phyloP scores from a whole-genome alignment of 2,888 invertebrate species.

The Siphlonurus alternatus region DNA sequence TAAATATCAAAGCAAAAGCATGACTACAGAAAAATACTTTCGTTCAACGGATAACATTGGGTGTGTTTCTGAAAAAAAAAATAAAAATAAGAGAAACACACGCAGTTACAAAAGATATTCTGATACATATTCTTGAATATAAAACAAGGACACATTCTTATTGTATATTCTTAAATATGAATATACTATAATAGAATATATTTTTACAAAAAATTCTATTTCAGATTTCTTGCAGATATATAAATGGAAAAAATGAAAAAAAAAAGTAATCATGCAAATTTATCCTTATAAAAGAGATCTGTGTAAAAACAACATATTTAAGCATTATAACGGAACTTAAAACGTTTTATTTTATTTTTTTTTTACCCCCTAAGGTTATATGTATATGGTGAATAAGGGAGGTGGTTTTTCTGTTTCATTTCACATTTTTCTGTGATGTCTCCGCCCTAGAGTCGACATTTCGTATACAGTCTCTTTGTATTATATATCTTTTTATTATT shows the following conservation, averaged over 20 bases:
- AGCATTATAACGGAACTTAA: not conserved
- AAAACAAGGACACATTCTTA: not conserved
- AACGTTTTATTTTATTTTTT: not conserved
- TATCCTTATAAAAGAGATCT: not conserved
- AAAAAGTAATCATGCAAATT: not conserved
- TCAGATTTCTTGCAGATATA: not conserved
- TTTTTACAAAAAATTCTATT: not conserved
- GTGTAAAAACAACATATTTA: not conserved
- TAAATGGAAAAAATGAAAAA: not conserved
- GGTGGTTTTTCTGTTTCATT: not conserved
- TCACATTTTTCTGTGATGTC: not conserved
- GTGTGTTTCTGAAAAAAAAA: no score
- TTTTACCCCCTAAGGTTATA: no score
- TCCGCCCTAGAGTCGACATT: no score
- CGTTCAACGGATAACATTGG: no score
- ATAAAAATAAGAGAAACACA: no score
- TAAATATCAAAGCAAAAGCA: not conserved
- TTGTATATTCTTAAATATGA: not conserved
- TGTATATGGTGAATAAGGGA: not conserved
- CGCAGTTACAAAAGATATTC: no score
- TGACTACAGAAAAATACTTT: not conserved
- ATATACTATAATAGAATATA: not conserved
- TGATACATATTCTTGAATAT: no score
- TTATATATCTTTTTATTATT: not conserved
- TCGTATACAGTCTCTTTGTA: not conserved